Evolutionary conservation across 2,113 vertebrate genomes (phyloP), one percentile per base, ranked within the genome.

Genomic region (Passerina amoena): DNA sequence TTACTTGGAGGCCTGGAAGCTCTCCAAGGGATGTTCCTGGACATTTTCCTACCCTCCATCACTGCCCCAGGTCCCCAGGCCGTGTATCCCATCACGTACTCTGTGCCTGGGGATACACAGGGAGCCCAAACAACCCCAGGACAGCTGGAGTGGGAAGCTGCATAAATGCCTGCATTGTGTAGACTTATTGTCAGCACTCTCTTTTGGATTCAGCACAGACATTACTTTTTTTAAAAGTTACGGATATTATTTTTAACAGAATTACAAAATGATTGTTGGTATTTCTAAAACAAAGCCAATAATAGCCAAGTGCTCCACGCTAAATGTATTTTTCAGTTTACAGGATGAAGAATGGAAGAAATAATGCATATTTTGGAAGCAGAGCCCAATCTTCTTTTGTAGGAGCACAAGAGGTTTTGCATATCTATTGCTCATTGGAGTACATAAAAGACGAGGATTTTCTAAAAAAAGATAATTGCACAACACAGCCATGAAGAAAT

Each of bases 381-480:
- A 83, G 77, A 91, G 86, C 47, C 73, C 66, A 22, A 64, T 96
- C 72, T 70, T 80, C 92, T 95, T 83, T 78, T 90, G 70, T 76
- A 86, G 80, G 83, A 94, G 90, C 75, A 20, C n/a, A 90, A 94
- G 71, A 93, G 66, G 48, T 84, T 98, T 82, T 96, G 93, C 89
- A 45, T 95, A 86, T 96, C 86, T 94, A 94, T 95, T 93, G 97
- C 95, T 97, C 81, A 94, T 93, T 93, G 14, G 31, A 98, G 88
- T 96, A 97, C 73, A 96, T 86, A 97, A 97, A 98, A 96, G 94
- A 97, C 10, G 9, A 96, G 24, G 25, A 63, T 98, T 96, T 98
- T 97, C 94, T 95, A 97, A 97, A 97, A 97, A 95, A 96, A 96
- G 90, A 76, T 97, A 97, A 97, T 97, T 97, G 95, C 94, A 94